A percentile compares a stretch with the other conserved stretches of the same genome.
phyloP scores from a whole-genome alignment of 2,888 invertebrate species.

The Cynaeus angustus region DNA sequence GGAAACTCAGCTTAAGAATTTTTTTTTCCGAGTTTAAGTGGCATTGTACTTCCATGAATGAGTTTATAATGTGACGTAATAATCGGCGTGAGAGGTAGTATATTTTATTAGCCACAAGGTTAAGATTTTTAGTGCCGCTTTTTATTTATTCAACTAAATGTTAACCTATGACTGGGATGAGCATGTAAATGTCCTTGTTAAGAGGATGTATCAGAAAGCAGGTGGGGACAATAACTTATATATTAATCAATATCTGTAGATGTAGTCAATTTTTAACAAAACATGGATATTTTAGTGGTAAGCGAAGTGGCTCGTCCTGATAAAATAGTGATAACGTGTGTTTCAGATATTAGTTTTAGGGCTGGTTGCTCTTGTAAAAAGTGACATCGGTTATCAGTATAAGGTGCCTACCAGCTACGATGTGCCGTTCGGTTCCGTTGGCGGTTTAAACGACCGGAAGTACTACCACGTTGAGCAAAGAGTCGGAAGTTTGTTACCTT shows the following conservation, averaged over 20 bases:
- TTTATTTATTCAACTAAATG: conserved; percentile 62
- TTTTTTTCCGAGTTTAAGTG: background rate
- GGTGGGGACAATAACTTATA: conserved; percentile 63
- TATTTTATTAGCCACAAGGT: conserved; percentile 59
- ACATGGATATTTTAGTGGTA: conserved; percentile 65
- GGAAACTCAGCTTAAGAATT: background rate
- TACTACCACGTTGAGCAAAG: conserved; percentile 28
- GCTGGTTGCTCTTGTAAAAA: conserved; percentile 71
- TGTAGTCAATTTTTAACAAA: conserved; percentile 44
- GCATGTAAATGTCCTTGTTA: conserved; percentile 65
- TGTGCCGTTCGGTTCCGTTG: conserved; percentile 64
- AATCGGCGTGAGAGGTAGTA: conserved; percentile 8
- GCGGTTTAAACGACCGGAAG: conserved; percentile 14
- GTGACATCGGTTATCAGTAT: conserved; percentile 66
- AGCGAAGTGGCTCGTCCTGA: conserved; percentile 50
- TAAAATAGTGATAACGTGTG: background rate
- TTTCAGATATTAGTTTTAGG: conserved; percentile 17
- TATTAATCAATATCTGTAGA: conserved; percentile 52
- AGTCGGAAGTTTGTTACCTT: background rate
- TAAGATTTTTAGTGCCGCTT: conserved; percentile 60
- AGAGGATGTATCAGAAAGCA: conserved; percentile 65
- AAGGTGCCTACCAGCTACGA: conserved; percentile 72
- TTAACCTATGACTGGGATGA: conserved; percentile 60
- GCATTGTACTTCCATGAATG: conserved; percentile 35
- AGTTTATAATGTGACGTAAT: conserved; percentile 43